These are phyloP conservation scores for Tortrix viridana DNA, from an alignment of 2,888 invertebrate species.

Conservation along the genomic window DNA sequence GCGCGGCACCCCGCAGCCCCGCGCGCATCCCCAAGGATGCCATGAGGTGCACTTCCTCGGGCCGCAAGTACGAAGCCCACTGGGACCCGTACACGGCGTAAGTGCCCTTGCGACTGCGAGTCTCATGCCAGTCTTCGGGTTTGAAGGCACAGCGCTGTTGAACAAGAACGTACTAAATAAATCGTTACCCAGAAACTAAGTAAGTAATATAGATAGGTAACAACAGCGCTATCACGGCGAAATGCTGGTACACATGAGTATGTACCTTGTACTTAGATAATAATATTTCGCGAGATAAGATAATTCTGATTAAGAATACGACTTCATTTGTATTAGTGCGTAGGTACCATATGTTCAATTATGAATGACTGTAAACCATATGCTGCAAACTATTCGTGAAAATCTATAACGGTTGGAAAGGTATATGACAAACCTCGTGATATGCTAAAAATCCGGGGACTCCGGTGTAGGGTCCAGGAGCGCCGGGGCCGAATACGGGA, in stretches of 20 bases:
- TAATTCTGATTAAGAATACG: no score
- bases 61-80: constrained; percentile 92
- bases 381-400: no score
- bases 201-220: no score
- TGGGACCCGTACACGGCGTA: constrained; percentile 88
- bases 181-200: no score
- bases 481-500: constrained; percentile 86
- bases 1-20: constrained; percentile 88
- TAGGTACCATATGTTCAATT: no score
- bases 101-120: constrained; percentile 87
- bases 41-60: constrained; percentile 85
- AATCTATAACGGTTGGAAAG: neutral
- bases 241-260: no score
- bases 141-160: constrained; percentile 84
- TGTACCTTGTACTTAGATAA: no score
- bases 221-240: no score
- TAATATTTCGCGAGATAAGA: no score
- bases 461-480: constrained; percentile 87
- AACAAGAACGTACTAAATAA: constrained; percentile 1
- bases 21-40: constrained; percentile 83
- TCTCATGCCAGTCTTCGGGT: constrained; percentile 82
- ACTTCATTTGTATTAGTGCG: no score
- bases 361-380: no score
- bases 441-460: constrained; percentile 90
- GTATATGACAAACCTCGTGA: constrained; percentile 85